A percentile compares a stretch with the other conserved stretches of the same genome.
Evolutionary conservation across 2,888 invertebrate genomes (phyloP).

Genomic region (Ashinkailepas kermadecensis): DNA sequence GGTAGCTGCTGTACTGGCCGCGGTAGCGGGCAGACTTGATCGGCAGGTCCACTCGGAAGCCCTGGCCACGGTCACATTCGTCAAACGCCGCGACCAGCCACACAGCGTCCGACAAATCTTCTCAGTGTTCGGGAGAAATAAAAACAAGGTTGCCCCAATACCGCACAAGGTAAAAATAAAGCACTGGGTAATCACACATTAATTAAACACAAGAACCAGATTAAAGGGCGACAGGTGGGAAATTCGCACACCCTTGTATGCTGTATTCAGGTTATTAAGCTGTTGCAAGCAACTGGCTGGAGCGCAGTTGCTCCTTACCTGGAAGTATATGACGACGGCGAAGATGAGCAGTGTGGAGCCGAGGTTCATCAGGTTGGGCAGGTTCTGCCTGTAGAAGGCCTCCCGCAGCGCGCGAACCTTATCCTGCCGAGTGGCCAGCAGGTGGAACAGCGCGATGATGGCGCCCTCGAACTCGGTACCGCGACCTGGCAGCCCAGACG

Average conservation of each 20-base stretch:
- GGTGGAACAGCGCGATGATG: slow-evolving; percentile 96
- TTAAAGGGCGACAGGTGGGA: no score
- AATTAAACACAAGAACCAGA: no score
- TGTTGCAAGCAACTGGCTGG: no score
- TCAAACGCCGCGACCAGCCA: no score
- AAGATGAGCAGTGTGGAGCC: slow-evolving; percentile 96
- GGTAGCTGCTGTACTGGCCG: slow-evolving; percentile 98
- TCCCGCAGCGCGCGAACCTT: slow-evolving; percentile 96
- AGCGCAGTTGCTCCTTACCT: slow-evolving; percentile 52
- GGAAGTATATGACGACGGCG: slow-evolving; percentile 99
- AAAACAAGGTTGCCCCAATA: no score
- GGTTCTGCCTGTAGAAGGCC: slow-evolving; percentile 98
- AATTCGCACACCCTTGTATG: no score
- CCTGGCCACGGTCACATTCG: slow-evolving; percentile 49
- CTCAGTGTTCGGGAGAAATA: no score
- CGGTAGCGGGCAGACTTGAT: slow-evolving; percentile 99
- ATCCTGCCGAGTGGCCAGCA: slow-evolving; percentile 94
- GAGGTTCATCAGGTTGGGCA: slow-evolving; percentile 98
- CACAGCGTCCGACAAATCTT: no score
- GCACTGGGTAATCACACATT: no score
- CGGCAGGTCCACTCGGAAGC: slow-evolving; percentile 98
- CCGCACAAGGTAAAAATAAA: no score
- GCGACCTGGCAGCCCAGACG: slow-evolving; percentile 49
- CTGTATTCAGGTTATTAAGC: no score
- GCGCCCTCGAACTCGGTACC: slow-evolving; percentile 99